Conservation (phyloP, 2,888 invertebrate genomes). For the Tachystola acroxantha region DNA sequence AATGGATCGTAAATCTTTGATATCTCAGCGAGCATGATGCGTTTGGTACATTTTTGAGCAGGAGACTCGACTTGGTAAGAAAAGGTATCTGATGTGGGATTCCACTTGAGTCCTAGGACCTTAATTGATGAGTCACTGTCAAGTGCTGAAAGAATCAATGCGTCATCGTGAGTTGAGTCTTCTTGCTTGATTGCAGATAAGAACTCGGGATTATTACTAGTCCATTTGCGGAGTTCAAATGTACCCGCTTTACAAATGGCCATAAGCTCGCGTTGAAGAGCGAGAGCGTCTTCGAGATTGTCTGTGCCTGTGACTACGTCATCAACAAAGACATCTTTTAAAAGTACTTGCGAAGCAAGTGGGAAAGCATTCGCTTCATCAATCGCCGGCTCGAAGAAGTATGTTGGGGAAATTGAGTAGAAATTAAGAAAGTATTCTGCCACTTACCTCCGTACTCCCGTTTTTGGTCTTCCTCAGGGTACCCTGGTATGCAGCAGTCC, state of each 20-base stretch:
- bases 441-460: no score
- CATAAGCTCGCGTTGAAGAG: neutral
- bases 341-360: neutral
- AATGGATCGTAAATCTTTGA: no score
- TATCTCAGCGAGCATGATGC: no score
- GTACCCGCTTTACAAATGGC: neutral
- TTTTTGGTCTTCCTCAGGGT: no score
- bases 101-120: neutral
- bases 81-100: neutral
- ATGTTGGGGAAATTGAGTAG: no score
- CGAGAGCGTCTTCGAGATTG: neutral
- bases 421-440: no score
- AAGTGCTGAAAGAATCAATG: neutral
- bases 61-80: neutral
- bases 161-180: neutral
- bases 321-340: neutral
- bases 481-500: no score
- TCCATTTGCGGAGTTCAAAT: constrained; percentile 1
- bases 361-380: neutral
- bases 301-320: neutral
- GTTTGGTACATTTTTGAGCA: no score
- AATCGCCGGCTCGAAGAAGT: neutral
- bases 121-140: neutral
- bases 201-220: neutral
- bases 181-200: neutral